These are phyloP conservation scores for Zosterops japonicus DNA, from an alignment of 2,113 vertebrate genomes.

Conservation along the genomic window DNA sequence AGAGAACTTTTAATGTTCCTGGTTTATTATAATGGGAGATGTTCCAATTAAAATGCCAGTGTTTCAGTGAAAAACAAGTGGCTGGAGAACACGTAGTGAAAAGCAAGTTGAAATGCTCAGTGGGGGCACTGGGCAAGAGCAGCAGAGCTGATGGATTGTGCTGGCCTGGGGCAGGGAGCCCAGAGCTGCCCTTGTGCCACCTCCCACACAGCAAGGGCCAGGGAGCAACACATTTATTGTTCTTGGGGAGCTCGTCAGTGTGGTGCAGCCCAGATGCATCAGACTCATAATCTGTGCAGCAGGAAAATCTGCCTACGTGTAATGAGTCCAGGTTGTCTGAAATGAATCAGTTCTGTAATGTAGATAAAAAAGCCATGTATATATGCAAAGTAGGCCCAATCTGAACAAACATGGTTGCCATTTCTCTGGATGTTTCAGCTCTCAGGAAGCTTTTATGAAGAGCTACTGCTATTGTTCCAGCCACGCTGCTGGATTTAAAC, in stretches of 20 bases:
- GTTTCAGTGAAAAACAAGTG: neutral
- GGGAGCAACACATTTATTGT: neutral
- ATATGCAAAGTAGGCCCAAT: neutral
- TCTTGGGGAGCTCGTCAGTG: neutral
- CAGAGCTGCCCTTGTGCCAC: neutral
- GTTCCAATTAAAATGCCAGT: neutral
- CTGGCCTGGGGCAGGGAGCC: neutral
- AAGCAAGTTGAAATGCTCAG: neutral
- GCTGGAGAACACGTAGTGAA: neutral
- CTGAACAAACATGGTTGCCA: neutral
- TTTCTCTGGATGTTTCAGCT: neutral
- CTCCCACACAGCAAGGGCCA: neutral
- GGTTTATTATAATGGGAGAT: neutral
- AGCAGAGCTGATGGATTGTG: neutral
- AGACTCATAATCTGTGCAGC: neutral
- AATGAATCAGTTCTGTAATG: slow-evolving; percentile 38
- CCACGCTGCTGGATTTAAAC: neutral
- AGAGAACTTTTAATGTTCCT: neutral
- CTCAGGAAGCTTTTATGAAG: neutral
- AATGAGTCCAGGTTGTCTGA: neutral
- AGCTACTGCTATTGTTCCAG: neutral
- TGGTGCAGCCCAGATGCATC: neutral
- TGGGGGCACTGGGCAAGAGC: neutral
- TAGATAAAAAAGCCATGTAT: neutral
- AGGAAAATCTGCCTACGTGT: slow-evolving; percentile 23